Evolutionary conservation across 2,888 invertebrate species (phyloP), one percentile per base, ranked within the genome.

Genomic region (Megaustenia siamemsis): DNA sequence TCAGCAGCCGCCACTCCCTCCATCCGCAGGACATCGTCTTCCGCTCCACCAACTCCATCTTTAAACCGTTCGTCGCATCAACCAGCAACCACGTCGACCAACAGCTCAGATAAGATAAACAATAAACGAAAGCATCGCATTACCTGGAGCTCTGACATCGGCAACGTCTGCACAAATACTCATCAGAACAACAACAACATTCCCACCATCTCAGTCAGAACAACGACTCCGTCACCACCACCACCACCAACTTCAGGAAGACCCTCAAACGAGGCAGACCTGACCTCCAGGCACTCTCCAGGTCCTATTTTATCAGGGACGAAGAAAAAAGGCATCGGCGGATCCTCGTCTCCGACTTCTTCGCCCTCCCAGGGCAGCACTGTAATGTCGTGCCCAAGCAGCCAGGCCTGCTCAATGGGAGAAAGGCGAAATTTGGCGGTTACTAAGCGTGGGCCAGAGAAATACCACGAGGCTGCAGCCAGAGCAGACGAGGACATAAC

Each of bases 351-450:
- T 10, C 49, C 75, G 2, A 66, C 66, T 24, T 24, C 76, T 35
- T 76, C 82, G 75, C 76, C 82, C 82, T 63, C 80, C 80, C 53
- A 71, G 49, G 80, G 83, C 49, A 38, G 68, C 5, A 79, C 43
- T 28, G 77, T 60, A 28, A 87, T 87, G 87, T 87, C 87, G 49
- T 87, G 87, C 73, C 87, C 87, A 49, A 83, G 83, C 32, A 85
- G 87, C 53, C 86, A 87, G 86, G 79, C 88, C n/a, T 87, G 87
- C 85, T 86, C 87, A 73, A 88, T 88, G 88, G 88, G 88, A 60
- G 88, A 87, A 68, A 43, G 88, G 71, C 83, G 87, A 66, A 76
- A 85, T 38, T 77, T 79, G 24, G 69, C 40, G 24, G 60, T 83
- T 28, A 83, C 35, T 78, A 83, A 68, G 43, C 32, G 80, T 24